Conservation (phyloP, 2,113 vertebrate genomes). For the Pampusana beccarii region DNA sequence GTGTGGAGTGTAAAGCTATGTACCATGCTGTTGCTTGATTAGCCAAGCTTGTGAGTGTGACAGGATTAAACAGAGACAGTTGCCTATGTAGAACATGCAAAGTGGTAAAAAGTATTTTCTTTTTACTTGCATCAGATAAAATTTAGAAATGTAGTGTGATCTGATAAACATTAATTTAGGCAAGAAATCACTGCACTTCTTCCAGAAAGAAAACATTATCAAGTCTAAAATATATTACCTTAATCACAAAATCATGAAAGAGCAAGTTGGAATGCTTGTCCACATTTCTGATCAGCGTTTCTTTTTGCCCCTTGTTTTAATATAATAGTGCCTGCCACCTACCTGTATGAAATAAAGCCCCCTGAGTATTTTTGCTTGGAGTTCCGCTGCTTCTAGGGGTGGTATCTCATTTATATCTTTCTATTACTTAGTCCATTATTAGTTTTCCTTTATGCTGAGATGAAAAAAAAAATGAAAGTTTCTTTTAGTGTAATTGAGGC, state of each 20-base stretch:
- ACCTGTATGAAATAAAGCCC: not conserved
- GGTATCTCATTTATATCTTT: not conserved
- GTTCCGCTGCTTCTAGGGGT: not conserved
- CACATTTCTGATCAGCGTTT: not conserved
- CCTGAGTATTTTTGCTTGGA: not conserved
- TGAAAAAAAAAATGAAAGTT: not conserved
- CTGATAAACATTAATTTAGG: not conserved
- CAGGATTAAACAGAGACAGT: not conserved
- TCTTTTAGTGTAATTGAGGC: not conserved
- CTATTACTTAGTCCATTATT: not conserved
- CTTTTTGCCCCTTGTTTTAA: not conserved
- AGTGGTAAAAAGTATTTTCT: not conserved
- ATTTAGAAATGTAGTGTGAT: not conserved
- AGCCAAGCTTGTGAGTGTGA: not conserved
- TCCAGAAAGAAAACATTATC: not conserved
- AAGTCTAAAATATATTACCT: not conserved
- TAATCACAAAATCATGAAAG: not conserved
- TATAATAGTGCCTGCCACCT: not conserved
- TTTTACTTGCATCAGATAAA: not conserved
- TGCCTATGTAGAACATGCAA: not conserved
- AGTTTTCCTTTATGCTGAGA: not conserved
- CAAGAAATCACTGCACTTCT: not conserved
- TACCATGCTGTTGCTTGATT: not conserved
- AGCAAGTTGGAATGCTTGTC: not conserved
- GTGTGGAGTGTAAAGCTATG: not conserved